Conservation (phyloP, 2,797 vertebrate species). For the Sandelia bainsii region DNA sequence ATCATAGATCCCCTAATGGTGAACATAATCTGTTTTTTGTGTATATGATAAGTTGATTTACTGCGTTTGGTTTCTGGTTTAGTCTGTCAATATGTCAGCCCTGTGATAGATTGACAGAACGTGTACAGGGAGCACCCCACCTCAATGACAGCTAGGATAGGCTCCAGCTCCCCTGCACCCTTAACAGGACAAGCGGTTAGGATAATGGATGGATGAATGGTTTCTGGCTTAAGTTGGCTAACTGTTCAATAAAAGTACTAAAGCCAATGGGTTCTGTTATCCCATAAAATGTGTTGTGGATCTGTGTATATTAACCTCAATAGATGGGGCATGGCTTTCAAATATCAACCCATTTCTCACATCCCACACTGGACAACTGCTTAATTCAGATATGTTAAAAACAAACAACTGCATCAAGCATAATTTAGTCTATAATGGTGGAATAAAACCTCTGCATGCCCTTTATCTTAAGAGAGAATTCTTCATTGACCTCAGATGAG, state of each 20-base stretch:
- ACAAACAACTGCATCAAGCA: slow-evolving; percentile 38
- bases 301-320: slow-evolving; percentile 32
- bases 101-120: too few relatives aligned
- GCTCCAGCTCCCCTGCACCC: too few relatives aligned
- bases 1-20: slow-evolving; percentile 11
- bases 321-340: slow-evolving; percentile 25
- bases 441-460: slow-evolving; percentile 40
- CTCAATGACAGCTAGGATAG: too few relatives aligned
- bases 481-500: slow-evolving; percentile 59
- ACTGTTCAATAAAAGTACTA: slow-evolving; percentile 35
- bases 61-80: slow-evolving; percentile 34
- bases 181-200: too few relatives aligned
- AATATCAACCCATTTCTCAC: slow-evolving; percentile 43
- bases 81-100: not conserved
- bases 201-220: too few relatives aligned
- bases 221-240: not conserved
- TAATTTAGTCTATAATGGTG: slow-evolving; percentile 40
- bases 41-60: slow-evolving; percentile 37
- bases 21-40: slow-evolving; percentile 32
- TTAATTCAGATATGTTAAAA: slow-evolving; percentile 49
- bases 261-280: slow-evolving; percentile 33
- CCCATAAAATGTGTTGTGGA: slow-evolving; percentile 36
- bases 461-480: slow-evolving; percentile 39
- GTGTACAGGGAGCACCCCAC: too few relatives aligned
- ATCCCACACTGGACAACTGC: slow-evolving; percentile 38